Base-by-base conservation (phyloP, 2,888 invertebrate genomes). In the Dysmachus trigonus region DNA sequence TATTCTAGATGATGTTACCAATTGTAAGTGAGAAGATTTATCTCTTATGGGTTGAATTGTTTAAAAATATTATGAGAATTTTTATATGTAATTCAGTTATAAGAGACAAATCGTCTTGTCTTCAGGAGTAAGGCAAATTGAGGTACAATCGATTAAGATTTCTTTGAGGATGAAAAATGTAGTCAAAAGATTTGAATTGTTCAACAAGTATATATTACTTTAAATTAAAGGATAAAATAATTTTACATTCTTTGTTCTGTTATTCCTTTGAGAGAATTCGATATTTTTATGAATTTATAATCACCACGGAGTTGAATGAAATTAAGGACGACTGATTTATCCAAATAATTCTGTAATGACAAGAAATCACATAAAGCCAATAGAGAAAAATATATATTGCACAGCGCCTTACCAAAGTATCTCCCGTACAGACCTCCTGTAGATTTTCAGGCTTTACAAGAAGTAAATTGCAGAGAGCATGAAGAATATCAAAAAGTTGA, bases 391-490 rank as follows among this genome's bases (percentile, higher is more conserved):
- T 71, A 33, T 30, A 33, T 85, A 31, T 3, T 2, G 74, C 53
- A 82, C 92, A n/a, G 15, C 47, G 62, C 62, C 94, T 94, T 93
- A 98, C 98, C 94, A 98, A 93, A 84, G 98, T 97, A 91, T 98
- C 98, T 35, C 98, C 98, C 79, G 96, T 96, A 92, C 98, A 98
- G 88, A 99, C 98, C 93, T 98, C 98, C 90, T 97, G 96, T 89
- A 99, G 93, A 93, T 99, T 99, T 92, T 98, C 98, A 0, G 99
- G 98, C 90, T 98, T 97, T 0, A 98, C 98, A 73, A 98, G 94
- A 88, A 99, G 93, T 87, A 99, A 94, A 93, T 99, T 99, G 92
- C 98, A 99, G 79, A 99, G 94, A 2, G 98, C 97, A 92, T 99
- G 98, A 72, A 99, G 93, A 30, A 97, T 97, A 93, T 99, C 98